Base-by-base conservation (phyloP, 2,797 vertebrate genomes). In the Prunella strophiata region DNA sequence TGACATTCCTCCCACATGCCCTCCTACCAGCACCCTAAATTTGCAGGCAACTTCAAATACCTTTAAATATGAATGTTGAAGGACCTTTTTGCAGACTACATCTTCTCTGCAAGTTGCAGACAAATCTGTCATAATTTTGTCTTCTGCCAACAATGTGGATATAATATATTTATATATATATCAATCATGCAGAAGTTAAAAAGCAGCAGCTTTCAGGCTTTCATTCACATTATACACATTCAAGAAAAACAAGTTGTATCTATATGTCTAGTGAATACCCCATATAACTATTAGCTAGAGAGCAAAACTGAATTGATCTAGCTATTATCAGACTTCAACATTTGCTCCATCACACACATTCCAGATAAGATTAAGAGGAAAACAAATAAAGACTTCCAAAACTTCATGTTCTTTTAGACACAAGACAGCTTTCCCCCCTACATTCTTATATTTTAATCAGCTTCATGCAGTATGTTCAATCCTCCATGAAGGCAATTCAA, bases 391-490 rank as follows among this genome's bases (percentile, higher is more conserved):
- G 59, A 32, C 21, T 91, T 89, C 36, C 34, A 85, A 89, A 91
- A 25, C 51, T 36, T 75, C 62, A n/a, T 78, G 68, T 76, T 87
- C 57, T 74, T 94, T 95, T 36, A 95, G 61, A 89, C 85, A 80
- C 18, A 88, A 66, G 83, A 38, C 68, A 75, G 67, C 30, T 85
- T 92, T 87, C 16, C 15, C 36, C 36, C n/a, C n/a, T 16, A 14
- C 29, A 78, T 93, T 94, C 92, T 77, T 91, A 38, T 89, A 84
- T 95, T 96, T 95, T 94, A 94, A 95, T 93, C 91, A 87, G 42
- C 48, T 91, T 91, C 67, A 82, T 94, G 73, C 63, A 78, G 77
- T 42, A 72, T 86, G 57, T 72, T 88, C 87, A 95, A 42, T 59
- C 51, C 80, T 90, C 27, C 78, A 58, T 48, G 72, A 94, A 96